A percentile compares a stretch with the other conserved stretches of the same genome.
phyloP scores from a whole-genome alignment of 2,797 vertebrate species.

The Catamblyrhynchus diadema region DNA sequence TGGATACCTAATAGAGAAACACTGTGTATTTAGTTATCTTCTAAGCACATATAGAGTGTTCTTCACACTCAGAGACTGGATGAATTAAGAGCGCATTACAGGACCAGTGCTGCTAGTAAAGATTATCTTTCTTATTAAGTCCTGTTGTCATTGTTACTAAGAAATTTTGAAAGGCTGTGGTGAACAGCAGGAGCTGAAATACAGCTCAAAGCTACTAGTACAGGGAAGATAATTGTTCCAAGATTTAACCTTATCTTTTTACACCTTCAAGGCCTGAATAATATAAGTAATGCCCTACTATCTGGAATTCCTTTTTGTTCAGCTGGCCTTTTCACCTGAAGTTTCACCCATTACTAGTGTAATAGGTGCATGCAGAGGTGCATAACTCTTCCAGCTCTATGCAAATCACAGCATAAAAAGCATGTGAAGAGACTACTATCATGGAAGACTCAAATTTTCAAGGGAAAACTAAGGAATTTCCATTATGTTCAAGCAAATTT shows the following conservation, averaged over 20 bases:
- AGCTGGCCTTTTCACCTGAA: background rate
- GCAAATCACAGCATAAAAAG: background rate
- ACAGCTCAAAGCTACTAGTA: background rate
- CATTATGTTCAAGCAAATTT: constrained; percentile 50
- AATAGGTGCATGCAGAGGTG: background rate
- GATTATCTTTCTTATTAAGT: background rate
- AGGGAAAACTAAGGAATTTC: constrained; percentile 51
- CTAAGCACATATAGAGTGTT: rapidly evolving
- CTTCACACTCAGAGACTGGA: background rate
- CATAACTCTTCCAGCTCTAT: background rate
- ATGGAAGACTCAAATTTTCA: constrained; percentile 29
- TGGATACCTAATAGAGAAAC: background rate
- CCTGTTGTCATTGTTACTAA: background rate
- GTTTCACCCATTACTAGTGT: background rate
- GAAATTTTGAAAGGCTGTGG: background rate
- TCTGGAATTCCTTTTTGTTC: background rate
- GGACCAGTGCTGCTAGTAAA: background rate
- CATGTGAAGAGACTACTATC: background rate
- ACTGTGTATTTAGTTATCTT: background rate
- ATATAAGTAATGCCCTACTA: background rate
- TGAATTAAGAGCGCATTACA: background rate
- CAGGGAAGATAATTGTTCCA: background rate
- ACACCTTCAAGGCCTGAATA: background rate
- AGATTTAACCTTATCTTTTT: background rate
- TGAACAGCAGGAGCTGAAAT: background rate